Evolutionary conservation across 2,113 vertebrate species (phyloP), one percentile per base, ranked within the genome.

Genomic region (Protobothrops mucrosquamatus): DNA sequence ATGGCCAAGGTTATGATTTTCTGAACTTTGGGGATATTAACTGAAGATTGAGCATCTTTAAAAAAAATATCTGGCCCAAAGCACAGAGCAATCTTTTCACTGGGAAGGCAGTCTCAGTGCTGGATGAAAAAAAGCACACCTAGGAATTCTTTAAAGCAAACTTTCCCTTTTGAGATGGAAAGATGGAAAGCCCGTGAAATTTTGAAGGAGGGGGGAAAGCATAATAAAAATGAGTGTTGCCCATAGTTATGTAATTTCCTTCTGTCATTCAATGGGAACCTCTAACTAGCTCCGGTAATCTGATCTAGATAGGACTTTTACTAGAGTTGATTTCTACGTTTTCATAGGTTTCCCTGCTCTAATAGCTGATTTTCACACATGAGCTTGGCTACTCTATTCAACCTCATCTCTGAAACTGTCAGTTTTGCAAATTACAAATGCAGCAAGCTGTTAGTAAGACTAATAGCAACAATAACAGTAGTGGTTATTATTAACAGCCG

Each of bases 261-360:
- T 24, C 74, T 91, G 90, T 29, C 93, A 93, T n/a, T 94, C 89
- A 95, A 74, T 6, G 54, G 26, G 92, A 93, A 54, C 90, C 88
- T 92, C 85, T n/a, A 48, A 89, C 26, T 55, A 89, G 48, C n/a
- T 87, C 34, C 74, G 86, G 34, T 91, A 95, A 94, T 92, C 39
- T 93, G 92, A 93, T 92, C 23, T 92, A 48, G 81, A 93, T 85
- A 69, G 90, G 22, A 92, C 74, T 95, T 95, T 85, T 90, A 95
- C 94, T 74, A 93, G 55, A 93, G 93, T 95, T 95, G 95, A 95
- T 95, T 96, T 94, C 87, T 94, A 94, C 61, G 26, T 69, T 95
- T 96, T 94, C 87, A 3, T 90, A 46, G 54, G 51, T 90, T 55
- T 56, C 29, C 92, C 26, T 92, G 48, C 92, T 57, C 94, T 92